phyloP scores from a whole-genome alignment of 2,888 invertebrate species.

The Gari tellinella region DNA sequence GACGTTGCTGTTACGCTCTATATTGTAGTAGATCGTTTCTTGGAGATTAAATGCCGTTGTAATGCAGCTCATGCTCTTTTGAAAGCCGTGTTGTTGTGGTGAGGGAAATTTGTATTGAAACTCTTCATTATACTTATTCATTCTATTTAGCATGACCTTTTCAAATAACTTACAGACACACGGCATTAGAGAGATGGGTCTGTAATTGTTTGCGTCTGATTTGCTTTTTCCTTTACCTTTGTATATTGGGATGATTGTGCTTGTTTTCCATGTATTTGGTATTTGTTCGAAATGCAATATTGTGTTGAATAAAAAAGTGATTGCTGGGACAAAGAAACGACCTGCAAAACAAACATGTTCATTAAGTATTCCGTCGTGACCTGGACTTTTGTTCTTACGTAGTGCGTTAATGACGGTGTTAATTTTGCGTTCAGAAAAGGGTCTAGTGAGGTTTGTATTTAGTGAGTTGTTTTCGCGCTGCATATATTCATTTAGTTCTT shows the following conservation, averaged over 20 bases:
- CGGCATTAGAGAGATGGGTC: slow-evolving; percentile 1
- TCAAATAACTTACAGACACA: slow-evolving; percentile 18
- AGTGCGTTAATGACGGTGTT: neutral
- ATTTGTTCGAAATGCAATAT: neutral
- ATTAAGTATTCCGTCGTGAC: slow-evolving; percentile 1
- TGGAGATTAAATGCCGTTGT: too few relatives aligned
- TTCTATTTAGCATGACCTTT: slow-evolving; percentile 3
- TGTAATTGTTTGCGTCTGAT: slow-evolving; percentile 5
- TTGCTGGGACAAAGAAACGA: neutral
- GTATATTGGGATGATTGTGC: slow-evolving; percentile 10
- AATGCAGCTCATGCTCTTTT: too few relatives aligned
- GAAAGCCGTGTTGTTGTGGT: too few relatives aligned
- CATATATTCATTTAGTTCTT: too few relatives aligned
- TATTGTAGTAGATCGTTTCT: too few relatives aligned
- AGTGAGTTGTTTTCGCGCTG: neutral
- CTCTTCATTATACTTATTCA: too few relatives aligned
- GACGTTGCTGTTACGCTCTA: too few relatives aligned
- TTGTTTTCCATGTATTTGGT: slow-evolving; percentile 6
- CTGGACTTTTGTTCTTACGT: slow-evolving; percentile 2
- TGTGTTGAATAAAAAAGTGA: neutral
- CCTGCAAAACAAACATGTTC: slow-evolving; percentile 7
- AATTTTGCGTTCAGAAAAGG: neutral
- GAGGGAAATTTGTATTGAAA: too few relatives aligned
- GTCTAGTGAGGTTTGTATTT: neutral
- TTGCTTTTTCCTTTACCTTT: slow-evolving; percentile 19